Base-by-base conservation (phyloP, 1,140 invertebrate species). In the Temnothorax curvispinosus region DNA sequence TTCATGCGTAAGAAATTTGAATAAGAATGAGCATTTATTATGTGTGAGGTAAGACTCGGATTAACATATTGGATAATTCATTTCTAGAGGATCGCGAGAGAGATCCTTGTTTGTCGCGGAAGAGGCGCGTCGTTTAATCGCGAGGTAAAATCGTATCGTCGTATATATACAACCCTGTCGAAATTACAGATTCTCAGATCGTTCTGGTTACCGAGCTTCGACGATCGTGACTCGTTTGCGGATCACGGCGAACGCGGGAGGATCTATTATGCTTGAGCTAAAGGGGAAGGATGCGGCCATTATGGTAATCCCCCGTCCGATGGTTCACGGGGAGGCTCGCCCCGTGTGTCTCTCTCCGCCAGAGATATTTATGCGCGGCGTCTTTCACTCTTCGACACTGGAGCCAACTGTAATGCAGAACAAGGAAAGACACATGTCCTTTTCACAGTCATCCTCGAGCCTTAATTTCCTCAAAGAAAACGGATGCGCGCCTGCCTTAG, bases 161-260 rank as follows among this genome's bases (percentile, higher is more conserved):
- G 21, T 87, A 71, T 62, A 71, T 62, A 71, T 62, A 71, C 60
- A 44, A 27, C 56, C 18, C 62, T 58, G 62, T 78, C 76, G 60
- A 86, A 86, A 86, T 80, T 86, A 86, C 85, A 86, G 47, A 86
- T 86, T 86, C 85, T 64, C 76, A 47, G 71, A 85, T 77, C 82
- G 82, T 85, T 85, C 72, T 62, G 58, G 72, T 85, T 78, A 78
- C 71, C 58, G 82, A 78, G 82, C 82, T 85, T 85, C 82, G 58
- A 85, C 82, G 58, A 77, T 85, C 82, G 82, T 85, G 82, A 85
- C 82, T 85, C 82, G 82, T 85, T 85, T 85, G 82, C 72, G 82
- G 82, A 85, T 85, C 82, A 35, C 35, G 35, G 74, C 18, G 56
- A 35, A 85, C 82, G 58, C 82, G 58, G 47, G 32, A 54, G 82